Percentiles rank a stretch among this genome's conserved stretches.
These are phyloP conservation scores for Sebastes minor DNA, from an alignment of 2,797 vertebrate genomes.

Conservation along the genomic window DNA sequence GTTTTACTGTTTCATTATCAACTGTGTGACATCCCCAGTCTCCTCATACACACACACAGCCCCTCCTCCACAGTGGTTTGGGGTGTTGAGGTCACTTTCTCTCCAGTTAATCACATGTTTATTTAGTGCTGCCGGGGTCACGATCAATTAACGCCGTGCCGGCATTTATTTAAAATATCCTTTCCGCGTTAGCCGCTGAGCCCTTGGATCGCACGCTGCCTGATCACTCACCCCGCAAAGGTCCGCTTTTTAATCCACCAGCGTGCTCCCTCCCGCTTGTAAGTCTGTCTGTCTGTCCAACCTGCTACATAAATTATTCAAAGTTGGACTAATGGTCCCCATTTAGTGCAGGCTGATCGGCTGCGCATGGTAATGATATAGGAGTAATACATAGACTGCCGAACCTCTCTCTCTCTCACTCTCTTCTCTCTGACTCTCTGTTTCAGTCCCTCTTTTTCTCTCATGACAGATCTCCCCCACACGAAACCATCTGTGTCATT, in stretches of 20 bases:
- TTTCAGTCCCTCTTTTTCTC: constrained; percentile 38
- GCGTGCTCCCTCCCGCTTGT: constrained; percentile 35
- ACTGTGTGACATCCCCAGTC: constrained; percentile 5
- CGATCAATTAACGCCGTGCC: constrained; percentile 77
- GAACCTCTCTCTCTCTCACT: constrained; percentile 50
- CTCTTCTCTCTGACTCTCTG: constrained; percentile 28
- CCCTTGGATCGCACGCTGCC: constrained; percentile 58
- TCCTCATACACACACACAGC: constrained; percentile 24
- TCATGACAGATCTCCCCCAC: constrained; percentile 58
- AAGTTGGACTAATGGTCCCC: constrained; percentile 78
- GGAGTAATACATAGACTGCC: constrained; percentile 50
- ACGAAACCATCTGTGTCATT: constrained; percentile 75
- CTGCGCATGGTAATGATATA: constrained; percentile 72
- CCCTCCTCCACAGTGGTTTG: constrained; percentile 54
- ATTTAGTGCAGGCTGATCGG: constrained; percentile 72
- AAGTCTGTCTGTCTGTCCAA: constrained; percentile 57
- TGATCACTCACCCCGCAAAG: constrained; percentile 75
- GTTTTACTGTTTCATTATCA: constrained; percentile 21
- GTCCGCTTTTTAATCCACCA: constrained; percentile 76
- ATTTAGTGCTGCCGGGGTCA: constrained; percentile 77
- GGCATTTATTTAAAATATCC: constrained; percentile 82
- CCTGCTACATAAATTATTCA: constrained; percentile 77
- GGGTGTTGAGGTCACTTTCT: constrained; percentile 72
- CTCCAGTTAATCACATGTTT: constrained; percentile 82
- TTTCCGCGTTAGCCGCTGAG: constrained; percentile 65